Evolutionary conservation across 2,797 vertebrate species (phyloP).

Genomic region (Aphelocoma californica): DNA sequence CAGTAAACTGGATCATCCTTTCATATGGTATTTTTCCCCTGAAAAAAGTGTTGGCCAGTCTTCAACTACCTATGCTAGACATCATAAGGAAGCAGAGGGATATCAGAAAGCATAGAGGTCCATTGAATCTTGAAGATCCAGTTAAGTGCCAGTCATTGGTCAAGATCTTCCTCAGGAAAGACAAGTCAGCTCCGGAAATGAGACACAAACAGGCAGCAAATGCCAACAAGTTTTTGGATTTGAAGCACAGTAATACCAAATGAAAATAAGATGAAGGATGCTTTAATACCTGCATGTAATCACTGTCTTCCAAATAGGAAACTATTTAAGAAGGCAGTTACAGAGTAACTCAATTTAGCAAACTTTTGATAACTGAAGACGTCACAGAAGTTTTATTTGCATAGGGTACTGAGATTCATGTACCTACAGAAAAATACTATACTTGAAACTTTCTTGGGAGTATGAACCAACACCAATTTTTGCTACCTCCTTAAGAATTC

Average conservation of each 20-base stretch:
- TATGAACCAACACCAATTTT: not conserved
- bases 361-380: not conserved
- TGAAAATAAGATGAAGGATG: not conserved
- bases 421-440: not conserved
- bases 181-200: not conserved
- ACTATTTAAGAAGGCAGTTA: not conserved
- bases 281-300: not conserved
- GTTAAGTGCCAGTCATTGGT: not conserved
- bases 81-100: not conserved
- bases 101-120: not conserved
- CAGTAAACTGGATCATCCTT: not conserved
- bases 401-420: not conserved
- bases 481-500: not conserved
- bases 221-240: not conserved
- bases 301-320: not conserved
- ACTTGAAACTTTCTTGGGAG: not conserved
- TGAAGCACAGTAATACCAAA: not conserved
- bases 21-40: not conserved
- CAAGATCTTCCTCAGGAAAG: not conserved
- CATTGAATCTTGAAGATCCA: not conserved
- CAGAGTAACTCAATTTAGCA: not conserved
- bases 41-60: not conserved
- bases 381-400: not conserved
- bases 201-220: not conserved
- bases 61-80: not conserved